These are phyloP conservation scores for Hystrix brachyura DNA, from an alignment of 2,113 vertebrate species.

Conservation along the genomic window DNA sequence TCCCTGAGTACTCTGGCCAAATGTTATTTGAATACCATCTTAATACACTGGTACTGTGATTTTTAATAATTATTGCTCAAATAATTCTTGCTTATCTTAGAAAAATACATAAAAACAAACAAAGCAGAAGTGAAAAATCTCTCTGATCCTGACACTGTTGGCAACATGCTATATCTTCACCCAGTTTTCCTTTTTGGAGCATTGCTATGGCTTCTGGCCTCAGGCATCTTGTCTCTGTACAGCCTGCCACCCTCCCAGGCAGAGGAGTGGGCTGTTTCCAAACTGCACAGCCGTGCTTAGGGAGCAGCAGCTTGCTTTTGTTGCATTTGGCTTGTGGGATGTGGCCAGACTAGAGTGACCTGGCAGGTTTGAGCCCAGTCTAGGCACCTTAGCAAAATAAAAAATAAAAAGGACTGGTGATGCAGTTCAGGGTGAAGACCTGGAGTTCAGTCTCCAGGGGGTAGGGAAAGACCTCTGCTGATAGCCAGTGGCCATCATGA, in stretches of 20 bases:
- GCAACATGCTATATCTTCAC: background rate
- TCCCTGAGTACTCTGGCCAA: background rate
- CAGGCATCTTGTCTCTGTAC: background rate
- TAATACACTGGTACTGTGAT: background rate
- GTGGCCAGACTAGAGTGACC: background rate
- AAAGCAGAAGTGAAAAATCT: background rate
- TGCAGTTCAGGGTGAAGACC: background rate
- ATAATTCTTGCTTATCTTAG: background rate
- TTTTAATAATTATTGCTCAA: background rate
- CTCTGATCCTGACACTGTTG: background rate
- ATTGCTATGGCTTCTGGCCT: background rate
- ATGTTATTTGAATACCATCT: background rate
- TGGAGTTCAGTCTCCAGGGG: background rate
- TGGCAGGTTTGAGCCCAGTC: background rate
- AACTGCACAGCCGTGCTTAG: background rate
- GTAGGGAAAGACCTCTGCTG: background rate
- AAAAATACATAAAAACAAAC: conserved; percentile 12
- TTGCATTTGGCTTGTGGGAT: background rate
- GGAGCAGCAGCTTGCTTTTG: background rate
- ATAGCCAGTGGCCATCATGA: background rate
- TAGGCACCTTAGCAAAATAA: background rate
- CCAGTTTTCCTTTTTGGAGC: background rate
- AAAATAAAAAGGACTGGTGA: background rate
- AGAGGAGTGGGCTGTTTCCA: background rate
- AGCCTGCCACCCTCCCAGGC: background rate